Evolutionary conservation across 35 echinoderm and acorn worm species (phyloP), one percentile per base, ranked within the genome.

Genomic region (Ptychodera flava): DNA sequence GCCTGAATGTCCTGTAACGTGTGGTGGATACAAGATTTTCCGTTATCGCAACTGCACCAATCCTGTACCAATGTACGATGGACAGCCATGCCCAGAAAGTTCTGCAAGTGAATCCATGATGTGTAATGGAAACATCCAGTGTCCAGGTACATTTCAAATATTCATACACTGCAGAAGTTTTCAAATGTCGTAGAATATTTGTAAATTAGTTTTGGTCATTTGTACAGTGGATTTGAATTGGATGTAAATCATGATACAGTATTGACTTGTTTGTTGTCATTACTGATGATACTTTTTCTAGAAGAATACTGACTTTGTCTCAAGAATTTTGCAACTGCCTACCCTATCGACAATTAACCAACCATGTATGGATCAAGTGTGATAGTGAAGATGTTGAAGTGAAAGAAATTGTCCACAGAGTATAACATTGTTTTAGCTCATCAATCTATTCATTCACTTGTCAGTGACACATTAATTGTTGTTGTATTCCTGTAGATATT

Each of bases 61-160:
- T 83, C 94, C 94, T 16, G 84, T 79, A 22, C 91, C 94, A 0
- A 83, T 87, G 35, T 86, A 97, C 37, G 80, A 91, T 22, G 94
- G 94, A 15, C 30, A 91, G 28, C 30, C 85, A 22, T 97, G 94
- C 38, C 6, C 45, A 64, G 37, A 31, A 0, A 91, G 91, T 10
- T 16, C 33, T 28, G 12, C 34, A 32, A 31, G 33, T 15, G 35
- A 52, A 31, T 52, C 38, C 1, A 33, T 77, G 84, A 86, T 95
- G 33, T 95, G 93, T 80, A 95, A 85, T 83, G 93, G 87, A 32
- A 77, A 89, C 33, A 64, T 89, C 85, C 93, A 95, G 79, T 95
- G 93, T 38, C 93, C 89, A 32, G 88, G 93, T 95, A 86, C 80
- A 87, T 92, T n/a, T n/a, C n/a, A n/a, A 52, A 34, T 81, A 31